Percentiles rank a stretch among this genome's conserved stretches.
Conservation (phyloP, 2,113 vertebrate genomes). For the Ahaetulla prasina region DNA sequence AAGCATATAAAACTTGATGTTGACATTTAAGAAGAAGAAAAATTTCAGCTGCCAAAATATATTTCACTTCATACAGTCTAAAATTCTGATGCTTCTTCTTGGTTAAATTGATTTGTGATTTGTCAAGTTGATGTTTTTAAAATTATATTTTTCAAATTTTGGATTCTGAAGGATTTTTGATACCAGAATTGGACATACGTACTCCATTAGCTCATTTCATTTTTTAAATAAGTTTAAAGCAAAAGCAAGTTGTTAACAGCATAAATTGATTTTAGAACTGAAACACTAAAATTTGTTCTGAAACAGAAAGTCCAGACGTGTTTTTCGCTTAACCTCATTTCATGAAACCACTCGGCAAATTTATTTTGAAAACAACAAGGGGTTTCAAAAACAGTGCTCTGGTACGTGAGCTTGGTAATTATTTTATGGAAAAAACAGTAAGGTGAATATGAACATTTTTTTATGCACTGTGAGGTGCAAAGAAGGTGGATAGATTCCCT, state of each 20-base stretch:
- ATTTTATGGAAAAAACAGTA: neutral
- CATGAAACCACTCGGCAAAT: too few species aligned
- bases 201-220: neutral
- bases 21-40: slow-evolving; percentile 12
- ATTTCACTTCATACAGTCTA: neutral
- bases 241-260: neutral
- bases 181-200: neutral
- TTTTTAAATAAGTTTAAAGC: neutral
- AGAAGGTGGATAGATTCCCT: neutral
- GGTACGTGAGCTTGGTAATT: neutral
- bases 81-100: slow-evolving; percentile 2
- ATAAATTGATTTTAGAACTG: neutral
- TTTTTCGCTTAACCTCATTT: neutral
- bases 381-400: neutral
- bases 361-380: neutral
- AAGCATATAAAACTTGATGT: neutral
- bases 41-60: neutral
- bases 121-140: neutral
- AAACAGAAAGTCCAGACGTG: neutral
- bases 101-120: neutral
- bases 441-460: neutral
- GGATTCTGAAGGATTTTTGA: neutral
- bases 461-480: neutral
- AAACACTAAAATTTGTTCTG: neutral
- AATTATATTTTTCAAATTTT: rapidly evolving